Base-by-base conservation (phyloP, 2,888 invertebrate species). In the Drosophila peninsularis region DNA sequence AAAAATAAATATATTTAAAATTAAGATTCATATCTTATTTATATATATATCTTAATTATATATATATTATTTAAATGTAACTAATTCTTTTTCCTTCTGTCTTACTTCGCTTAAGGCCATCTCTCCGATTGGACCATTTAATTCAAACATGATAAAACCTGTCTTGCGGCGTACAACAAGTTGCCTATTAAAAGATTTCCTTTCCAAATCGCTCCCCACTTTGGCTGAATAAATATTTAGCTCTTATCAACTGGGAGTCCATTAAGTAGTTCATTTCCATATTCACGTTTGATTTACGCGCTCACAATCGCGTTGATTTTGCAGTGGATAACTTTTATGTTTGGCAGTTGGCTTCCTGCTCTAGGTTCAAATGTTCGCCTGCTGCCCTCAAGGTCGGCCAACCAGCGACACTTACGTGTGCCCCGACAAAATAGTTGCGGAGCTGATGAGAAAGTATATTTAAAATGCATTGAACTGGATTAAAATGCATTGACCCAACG, bases 201-300 rank as follows among this genome's bases (percentile, higher is more conserved):
- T n/a, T 19, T 5, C 14, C 14, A 5, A n/a, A 34, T 30, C 34
- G 68, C 34, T 30, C 10, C 19, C 19, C 50, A 14, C 11, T 14
- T 27, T 17, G 41, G 9, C 7, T 30, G 4, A 14, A 30, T 14
- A 63, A 50, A 63, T 60, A 57, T 50, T 56, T 57, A 50, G 17
- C 13, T 50, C 47, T 47, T 52, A 60, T 55, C 60, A 49, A 44
- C 34, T 34, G 17, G 17, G 50, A 21, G 52, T 55, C 65, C 44
- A 74, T 57, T 53, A 71, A 61, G 37, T 56, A 54, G 27, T 62
- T 71, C 41, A 70, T 71, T 70, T 53, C 30, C 56, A 71, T 70
- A 71, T 47, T 41, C 32, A n/a, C 13, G 32, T 32, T 58, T 45
- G 44, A 61, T 36, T 34, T 24, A 42, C 21, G 21, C 11, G 3